A percentile compares a stretch with the other conserved stretches of the same genome.
Conservation (phyloP, 2,888 invertebrate genomes). For the Lottia scabra region DNA sequence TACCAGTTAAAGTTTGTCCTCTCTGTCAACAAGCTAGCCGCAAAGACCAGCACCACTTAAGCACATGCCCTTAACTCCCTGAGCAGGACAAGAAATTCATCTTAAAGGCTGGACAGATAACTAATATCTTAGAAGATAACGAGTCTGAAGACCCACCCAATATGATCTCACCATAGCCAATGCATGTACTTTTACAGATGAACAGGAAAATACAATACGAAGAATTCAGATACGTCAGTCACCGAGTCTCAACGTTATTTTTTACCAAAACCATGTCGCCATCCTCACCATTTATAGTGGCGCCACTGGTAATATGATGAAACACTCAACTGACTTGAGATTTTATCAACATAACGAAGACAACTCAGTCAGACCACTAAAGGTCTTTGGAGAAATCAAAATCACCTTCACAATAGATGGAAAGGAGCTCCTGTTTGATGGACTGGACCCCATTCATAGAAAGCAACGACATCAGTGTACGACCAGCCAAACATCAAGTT, state of each 20-base stretch:
- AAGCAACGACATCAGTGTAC: slow-evolving; percentile 28
- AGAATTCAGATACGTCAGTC: not conserved
- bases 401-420: slow-evolving; percentile 9
- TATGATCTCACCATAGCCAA: too few relatives aligned
- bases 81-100: slow-evolving; percentile 24
- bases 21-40: slow-evolving; percentile 28
- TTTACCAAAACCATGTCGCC: not conserved
- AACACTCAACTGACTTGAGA: not conserved
- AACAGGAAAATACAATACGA: too few relatives aligned
- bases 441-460: slow-evolving; percentile 28
- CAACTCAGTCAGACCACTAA: slow-evolving; percentile 11
- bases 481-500: slow-evolving; percentile 25
- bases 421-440: slow-evolving; percentile 15
- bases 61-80: slow-evolving; percentile 27
- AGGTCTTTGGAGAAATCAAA: slow-evolving; percentile 14
- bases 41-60: slow-evolving; percentile 22
- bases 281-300: slow-evolving; percentile 12
- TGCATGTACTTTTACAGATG: too few relatives aligned
- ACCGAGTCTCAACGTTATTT: not conserved
- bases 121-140: too few relatives aligned
- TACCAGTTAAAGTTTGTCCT: slow-evolving; percentile 27
- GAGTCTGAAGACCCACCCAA: not conserved
- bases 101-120: slow-evolving; percentile 12
- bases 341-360: slow-evolving; percentile 10
- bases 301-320: slow-evolving; percentile 29